Evolutionary conservation across 2,797 vertebrate species (phyloP).

Genomic region (Agapornis canus): DNA sequence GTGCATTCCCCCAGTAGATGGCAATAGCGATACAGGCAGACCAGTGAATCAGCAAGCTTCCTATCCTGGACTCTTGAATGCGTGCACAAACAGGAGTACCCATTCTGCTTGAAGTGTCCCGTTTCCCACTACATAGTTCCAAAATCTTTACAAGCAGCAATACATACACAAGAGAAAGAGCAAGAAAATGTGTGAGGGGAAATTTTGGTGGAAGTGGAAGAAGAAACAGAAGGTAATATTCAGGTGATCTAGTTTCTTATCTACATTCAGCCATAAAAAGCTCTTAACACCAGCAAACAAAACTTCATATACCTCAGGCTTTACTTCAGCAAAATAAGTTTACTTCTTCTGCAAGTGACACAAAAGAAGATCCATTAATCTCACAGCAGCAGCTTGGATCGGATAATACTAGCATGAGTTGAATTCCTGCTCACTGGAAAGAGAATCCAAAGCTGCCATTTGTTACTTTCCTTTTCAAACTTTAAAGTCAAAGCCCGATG

Average conservation of each 20-base stretch:
- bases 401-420: not conserved
- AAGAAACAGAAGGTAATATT: not conserved
- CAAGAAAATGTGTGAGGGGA: not conserved
- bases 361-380: not conserved
- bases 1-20: conserved; percentile 26
- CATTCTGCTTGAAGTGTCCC: not conserved
- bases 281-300: not conserved
- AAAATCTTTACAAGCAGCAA: not conserved
- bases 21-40: not conserved
- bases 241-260: not conserved
- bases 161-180: not conserved
- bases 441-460: not conserved
- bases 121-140: not conserved
- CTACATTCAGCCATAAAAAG: not conserved
- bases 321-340: not conserved
- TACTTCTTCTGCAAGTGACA: not conserved
- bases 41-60: fast-evolving
- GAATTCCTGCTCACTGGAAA: not conserved
- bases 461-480: not conserved
- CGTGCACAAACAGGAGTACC: fast-evolving
- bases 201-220: not conserved
- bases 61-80: fast-evolving
- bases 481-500: not conserved
- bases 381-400: not conserved
- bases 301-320: not conserved